phyloP scores from a whole-genome alignment of 2,797 vertebrate species.

The Miichthys miiuy region DNA sequence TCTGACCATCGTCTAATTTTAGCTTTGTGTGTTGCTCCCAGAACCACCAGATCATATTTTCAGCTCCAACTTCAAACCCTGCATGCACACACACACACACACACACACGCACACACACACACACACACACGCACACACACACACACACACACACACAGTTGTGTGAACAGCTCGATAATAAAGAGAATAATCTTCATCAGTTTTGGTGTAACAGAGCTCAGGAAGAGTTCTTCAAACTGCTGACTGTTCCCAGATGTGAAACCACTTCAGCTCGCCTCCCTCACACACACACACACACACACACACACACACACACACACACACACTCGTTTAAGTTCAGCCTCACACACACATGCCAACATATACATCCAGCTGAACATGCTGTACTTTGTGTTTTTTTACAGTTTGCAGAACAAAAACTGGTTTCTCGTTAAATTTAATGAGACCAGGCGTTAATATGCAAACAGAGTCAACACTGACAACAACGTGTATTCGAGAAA shows the following conservation, averaged over 20 bases:
- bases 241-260: constrained; percentile 34
- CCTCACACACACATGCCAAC: not conserved
- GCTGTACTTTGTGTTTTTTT: not conserved
- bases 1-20: not conserved
- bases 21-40: not conserved
- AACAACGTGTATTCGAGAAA: not conserved
- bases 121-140: no score
- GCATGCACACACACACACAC: no score
- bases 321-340: not conserved
- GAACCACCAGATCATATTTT: not conserved
- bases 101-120: no score
- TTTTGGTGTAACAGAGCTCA: not conserved
- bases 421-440: not conserved
- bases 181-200: not conserved
- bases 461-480: not conserved
- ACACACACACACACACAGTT: no score
- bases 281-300: not conserved
- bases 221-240: not conserved
- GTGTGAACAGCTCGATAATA: not conserved
- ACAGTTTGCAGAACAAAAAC: not conserved
- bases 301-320: not conserved
- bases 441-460: no score
- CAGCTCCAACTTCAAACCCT: not conserved
- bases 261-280: not conserved
- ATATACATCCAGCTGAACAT: constrained; percentile 8